Evolutionary conservation across 2,113 vertebrate species (phyloP), one percentile per base, ranked within the genome.

Genomic region (Stigmatopora nigra): DNA sequence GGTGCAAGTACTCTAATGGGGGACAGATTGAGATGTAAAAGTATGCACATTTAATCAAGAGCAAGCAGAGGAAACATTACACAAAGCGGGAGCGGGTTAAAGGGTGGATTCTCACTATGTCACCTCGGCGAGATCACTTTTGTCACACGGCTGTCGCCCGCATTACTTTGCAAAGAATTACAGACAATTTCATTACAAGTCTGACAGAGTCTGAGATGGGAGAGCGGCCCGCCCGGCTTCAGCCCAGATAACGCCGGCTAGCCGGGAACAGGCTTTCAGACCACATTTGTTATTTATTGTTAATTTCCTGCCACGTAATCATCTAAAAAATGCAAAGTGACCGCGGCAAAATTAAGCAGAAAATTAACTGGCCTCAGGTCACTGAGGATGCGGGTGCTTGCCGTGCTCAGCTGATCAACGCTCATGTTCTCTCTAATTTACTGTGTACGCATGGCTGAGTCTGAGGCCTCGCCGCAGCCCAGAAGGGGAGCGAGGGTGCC

Each of bases 201-300:
- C 78, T 87, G 82, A 87, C 85, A 89, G 82, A 82, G 81, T 70
- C 58, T 17, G 72, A 53, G 75, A 65, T 65, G 4, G 64, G 68
- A 80, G 64, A 70, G 76, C 14, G 61, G 66, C 63, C 76, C 10
- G 66, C 63, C 76, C 10, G 68, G 83, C 73, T 75, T 61, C 22
- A 47, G 68, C 71, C 44, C 38, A 67, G 20, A 22, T 75, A 31
- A 68, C 52, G 4, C 1, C 17, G 65, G 61, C 67, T 66, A 62
- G 72, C 75, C 0, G 63, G 82, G 76, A 80, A 79, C 68, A 71
- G 84, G 79, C 84, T 86, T 88, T 90, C 90, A 85, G 88, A 95
- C 93, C 93, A 94, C 96, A 98, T 99, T 98, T 99, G 95, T 99
- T 99, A 99, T 99, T 99, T 98, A 99, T 99, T 99, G 97, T 98